Evolutionary conservation across 2,888 invertebrate genomes (phyloP).

Genomic region (Sepioteuthis lessoniana): DNA sequence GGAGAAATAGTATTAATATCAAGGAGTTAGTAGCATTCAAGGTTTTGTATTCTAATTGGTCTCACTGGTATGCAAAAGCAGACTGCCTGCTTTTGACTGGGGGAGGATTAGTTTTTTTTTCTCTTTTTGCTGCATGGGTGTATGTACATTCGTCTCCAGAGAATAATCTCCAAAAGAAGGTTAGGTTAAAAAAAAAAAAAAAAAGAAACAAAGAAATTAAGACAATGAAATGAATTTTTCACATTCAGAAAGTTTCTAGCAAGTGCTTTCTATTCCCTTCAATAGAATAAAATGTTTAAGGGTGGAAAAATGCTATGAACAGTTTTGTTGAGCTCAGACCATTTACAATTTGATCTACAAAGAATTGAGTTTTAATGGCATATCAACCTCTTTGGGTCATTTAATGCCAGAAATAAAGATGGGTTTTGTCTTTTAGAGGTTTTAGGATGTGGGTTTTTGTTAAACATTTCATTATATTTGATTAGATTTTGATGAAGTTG

Average conservation of each 20-base stretch:
- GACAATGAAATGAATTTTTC: conserved; percentile 24
- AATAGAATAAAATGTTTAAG: too few relatives aligned
- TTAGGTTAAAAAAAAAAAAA: too few relatives aligned
- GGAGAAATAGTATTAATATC: conserved; percentile 51
- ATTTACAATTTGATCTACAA: background rate
- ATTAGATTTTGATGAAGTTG: too few relatives aligned
- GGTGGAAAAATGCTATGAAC: background rate
- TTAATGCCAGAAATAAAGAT: too few relatives aligned
- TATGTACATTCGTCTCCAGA: background rate
- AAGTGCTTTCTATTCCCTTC: background rate
- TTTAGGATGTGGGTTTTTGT: too few relatives aligned
- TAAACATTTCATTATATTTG: too few relatives aligned
- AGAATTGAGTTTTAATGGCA: too few relatives aligned
- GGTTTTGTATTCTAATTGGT: background rate
- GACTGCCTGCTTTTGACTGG: background rate
- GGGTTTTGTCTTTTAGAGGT: too few relatives aligned
- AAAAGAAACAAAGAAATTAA: too few relatives aligned
- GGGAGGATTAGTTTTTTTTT: background rate
- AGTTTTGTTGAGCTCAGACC: background rate
- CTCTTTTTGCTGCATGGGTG: too few relatives aligned
- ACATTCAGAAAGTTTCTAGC: background rate
- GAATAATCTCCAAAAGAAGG: background rate
- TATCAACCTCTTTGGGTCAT: too few relatives aligned
- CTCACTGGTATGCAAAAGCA: background rate
- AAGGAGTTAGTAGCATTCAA: conserved; percentile 46